Evolutionary conservation across 2,797 vertebrate species (phyloP).

Genomic region (Poecile montanus): DNA sequence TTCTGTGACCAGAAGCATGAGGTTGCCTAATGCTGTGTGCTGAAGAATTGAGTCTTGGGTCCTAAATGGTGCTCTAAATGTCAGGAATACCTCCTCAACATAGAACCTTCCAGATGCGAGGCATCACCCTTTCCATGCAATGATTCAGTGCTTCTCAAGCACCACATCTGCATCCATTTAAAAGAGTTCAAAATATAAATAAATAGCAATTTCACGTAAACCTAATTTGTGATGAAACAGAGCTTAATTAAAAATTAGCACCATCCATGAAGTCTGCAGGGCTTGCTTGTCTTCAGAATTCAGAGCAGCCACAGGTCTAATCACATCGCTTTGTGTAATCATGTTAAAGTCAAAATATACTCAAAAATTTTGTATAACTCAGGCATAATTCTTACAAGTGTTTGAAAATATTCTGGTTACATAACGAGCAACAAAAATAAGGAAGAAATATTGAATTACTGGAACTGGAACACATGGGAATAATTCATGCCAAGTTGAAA

Average conservation of each 20-base stretch:
- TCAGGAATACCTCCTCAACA: background rate
- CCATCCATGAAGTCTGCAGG: background rate
- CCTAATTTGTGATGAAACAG: constrained; percentile 35
- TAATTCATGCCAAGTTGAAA: constrained; percentile 47
- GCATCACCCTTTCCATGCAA: constrained; percentile 30
- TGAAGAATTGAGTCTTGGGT: background rate
- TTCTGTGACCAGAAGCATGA: background rate
- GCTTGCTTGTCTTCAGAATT: constrained; percentile 15
- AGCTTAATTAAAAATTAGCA: constrained; percentile 51
- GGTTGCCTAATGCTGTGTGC: background rate
- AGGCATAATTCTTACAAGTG: constrained; percentile 32
- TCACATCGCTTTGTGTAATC: constrained; percentile 18
- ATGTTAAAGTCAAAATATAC: constrained; percentile 22
- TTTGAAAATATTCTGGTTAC: constrained; percentile 68
- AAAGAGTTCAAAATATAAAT: constrained; percentile 27
- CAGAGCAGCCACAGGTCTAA: constrained; percentile 32
- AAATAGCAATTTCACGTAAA: constrained; percentile 11
- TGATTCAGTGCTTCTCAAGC: constrained; percentile 4
- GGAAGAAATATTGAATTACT: constrained; percentile 57
- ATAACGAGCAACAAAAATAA: constrained; percentile 56
- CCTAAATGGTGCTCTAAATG: background rate
- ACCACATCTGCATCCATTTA: constrained; percentile 51
- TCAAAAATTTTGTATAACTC: constrained; percentile 30
- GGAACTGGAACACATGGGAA: constrained; percentile 42
- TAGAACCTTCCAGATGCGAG: background rate